Conservation (phyloP, 53 echinoderm and acorn worm genomes). For the Holothuria scabra region DNA sequence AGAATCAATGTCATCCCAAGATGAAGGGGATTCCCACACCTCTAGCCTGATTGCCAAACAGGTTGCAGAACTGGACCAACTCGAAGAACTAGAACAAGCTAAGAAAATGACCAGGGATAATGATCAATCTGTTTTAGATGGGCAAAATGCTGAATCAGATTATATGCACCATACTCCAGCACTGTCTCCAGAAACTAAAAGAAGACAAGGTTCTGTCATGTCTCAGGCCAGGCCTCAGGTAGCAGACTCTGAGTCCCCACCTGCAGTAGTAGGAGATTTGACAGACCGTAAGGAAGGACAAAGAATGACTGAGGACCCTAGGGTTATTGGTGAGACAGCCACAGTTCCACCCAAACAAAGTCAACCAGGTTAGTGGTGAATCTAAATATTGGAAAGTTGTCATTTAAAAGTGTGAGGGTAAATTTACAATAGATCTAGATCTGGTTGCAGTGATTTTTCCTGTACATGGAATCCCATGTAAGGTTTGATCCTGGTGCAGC, state of each 20-base stretch:
- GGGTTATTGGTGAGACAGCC: not conserved
- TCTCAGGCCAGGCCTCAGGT: too few relatives aligned
- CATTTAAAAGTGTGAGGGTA: too few relatives aligned
- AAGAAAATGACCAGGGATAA: too few relatives aligned
- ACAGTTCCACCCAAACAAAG: not conserved
- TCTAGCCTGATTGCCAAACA: constrained; percentile 83
- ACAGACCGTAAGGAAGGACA: too few relatives aligned
- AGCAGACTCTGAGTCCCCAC: too few relatives aligned
- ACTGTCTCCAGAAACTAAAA: not conserved
- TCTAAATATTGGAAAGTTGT: not conserved
- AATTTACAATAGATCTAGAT: too few relatives aligned
- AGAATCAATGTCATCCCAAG: constrained; percentile 51
- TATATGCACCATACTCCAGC: not conserved
- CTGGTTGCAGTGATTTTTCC: too few relatives aligned
- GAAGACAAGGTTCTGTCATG: not conserved
- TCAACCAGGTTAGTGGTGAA: constrained; percentile 26
- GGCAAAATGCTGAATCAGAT: not conserved
- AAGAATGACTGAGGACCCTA: too few relatives aligned
- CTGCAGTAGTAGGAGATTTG: too few relatives aligned
- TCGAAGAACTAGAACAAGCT: constrained; percentile 58
- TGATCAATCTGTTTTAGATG: not conserved
- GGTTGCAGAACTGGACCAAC: constrained; percentile 65
- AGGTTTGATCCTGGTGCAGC: too few relatives aligned
- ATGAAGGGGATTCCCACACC: constrained; percentile 65
- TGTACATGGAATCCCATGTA: too few relatives aligned